These are phyloP conservation scores for Periplaneta americana DNA, from an alignment of 1,140 invertebrate genomes.

Conservation along the genomic window DNA sequence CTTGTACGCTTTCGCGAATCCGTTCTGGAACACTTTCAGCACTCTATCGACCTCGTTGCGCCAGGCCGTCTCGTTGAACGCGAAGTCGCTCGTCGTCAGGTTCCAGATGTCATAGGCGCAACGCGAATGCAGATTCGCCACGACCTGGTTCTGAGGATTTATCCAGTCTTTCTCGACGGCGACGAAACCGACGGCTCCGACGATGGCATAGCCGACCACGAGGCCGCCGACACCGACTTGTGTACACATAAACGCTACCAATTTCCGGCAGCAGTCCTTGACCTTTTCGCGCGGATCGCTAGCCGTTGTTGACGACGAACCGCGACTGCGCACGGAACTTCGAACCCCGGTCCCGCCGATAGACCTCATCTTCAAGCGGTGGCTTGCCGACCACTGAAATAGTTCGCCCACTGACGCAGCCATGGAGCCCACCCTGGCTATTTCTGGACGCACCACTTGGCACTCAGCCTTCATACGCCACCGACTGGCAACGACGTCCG, in stretches of 20 bases:
- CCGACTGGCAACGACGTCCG: background rate
- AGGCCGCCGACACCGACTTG: conserved; percentile 92
- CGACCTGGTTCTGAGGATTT: conserved; percentile 44
- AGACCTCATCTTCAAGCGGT: background rate
- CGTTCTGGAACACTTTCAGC: conserved; percentile 62
- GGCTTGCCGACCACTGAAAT: background rate
- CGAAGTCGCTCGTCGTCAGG: conserved; percentile 62
- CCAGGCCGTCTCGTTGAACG: conserved; percentile 72
- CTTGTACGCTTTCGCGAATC: conserved; percentile 59
- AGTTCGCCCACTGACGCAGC: background rate
- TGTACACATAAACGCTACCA: conserved; percentile 87
- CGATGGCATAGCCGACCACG: conserved; percentile 90
- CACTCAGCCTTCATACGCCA: background rate
- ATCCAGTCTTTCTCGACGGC: conserved; percentile 72
- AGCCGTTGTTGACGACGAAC: conserved; percentile 56
- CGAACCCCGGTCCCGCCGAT: conserved; percentile 16
- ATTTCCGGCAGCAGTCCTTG: conserved; percentile 76
- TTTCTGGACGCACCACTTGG: background rate
- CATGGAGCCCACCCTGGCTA: background rate
- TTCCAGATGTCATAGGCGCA: conserved; percentile 66
- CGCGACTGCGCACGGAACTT: conserved; percentile 54
- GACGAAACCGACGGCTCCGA: conserved; percentile 90
- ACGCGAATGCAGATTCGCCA: conserved; percentile 41
- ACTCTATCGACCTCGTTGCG: conserved; percentile 54
- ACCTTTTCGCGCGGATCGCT: conserved; percentile 63